These are phyloP conservation scores for Sicus ferrugineus DNA, from an alignment of 2,888 invertebrate genomes.

Conservation along the genomic window DNA sequence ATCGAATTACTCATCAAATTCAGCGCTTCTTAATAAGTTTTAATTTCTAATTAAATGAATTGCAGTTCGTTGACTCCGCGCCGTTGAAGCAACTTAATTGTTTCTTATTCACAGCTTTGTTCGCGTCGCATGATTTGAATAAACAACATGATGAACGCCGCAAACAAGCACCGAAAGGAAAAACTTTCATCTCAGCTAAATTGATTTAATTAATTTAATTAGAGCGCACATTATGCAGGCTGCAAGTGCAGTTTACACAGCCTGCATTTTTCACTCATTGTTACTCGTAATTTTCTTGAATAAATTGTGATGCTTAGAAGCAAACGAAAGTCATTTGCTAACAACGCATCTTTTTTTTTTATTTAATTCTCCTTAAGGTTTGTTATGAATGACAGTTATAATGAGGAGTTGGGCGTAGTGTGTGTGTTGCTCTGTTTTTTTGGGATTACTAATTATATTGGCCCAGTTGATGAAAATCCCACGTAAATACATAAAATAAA, in stretches of 20 bases:
- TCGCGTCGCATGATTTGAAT: neutral
- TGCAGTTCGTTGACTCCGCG: neutral
- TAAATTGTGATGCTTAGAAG: neutral
- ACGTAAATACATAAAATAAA: too few species aligned
- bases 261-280: neutral
- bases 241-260: neutral
- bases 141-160: neutral
- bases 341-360: too few species aligned
- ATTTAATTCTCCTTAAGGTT: too few species aligned
- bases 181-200: neutral
- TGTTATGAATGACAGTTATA: too few species aligned
- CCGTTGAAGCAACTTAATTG: neutral
- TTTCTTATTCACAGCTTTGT: neutral
- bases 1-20: neutral
- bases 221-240: neutral
- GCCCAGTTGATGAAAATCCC: too few species aligned
- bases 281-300: too few species aligned
- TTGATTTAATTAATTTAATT: slow-evolving; percentile 9
- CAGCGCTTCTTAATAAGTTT: neutral
- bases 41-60: neutral
- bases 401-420: too few species aligned
- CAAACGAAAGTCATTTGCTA: too few species aligned
- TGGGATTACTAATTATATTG: too few species aligned
- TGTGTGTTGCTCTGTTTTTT: too few species aligned
- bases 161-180: neutral